phyloP scores from a whole-genome alignment of 2,888 invertebrate species.

The Carpatolechia fugitivella region DNA sequence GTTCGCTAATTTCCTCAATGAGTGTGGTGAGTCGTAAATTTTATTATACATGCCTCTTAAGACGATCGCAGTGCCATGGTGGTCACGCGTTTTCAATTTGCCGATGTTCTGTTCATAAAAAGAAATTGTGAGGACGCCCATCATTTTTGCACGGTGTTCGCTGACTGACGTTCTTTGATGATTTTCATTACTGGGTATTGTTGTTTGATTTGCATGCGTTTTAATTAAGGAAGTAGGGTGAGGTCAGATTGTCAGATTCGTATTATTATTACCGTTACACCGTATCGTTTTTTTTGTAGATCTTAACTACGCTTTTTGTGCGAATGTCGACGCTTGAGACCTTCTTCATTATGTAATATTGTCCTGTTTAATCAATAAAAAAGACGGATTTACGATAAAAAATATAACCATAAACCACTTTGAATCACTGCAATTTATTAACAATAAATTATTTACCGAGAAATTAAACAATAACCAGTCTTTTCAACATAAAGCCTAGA shows the following conservation, averaged over 20 bases:
- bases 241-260: not conserved
- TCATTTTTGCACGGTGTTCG: not conserved
- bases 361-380: too few species aligned
- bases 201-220: too few species aligned
- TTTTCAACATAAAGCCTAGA: constrained; percentile 13
- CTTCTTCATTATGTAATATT: too few species aligned
- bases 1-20: constrained; percentile 9
- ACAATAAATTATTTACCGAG: not conserved
- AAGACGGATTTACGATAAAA: too few species aligned
- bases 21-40: not conserved
- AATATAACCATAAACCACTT: too few species aligned
- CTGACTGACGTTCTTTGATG: too few species aligned
- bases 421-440: too few species aligned
- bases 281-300: too few species aligned
- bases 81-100: constrained; percentile 5
- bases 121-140: not conserved
- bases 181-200: not conserved
- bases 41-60: not conserved
- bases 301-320: too few species aligned
- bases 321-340: too few species aligned
- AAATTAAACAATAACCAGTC: too few species aligned
- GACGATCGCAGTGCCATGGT: not conserved
- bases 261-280: too few species aligned
- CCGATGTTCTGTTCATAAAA: not conserved
- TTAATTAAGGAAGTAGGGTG: not conserved